phyloP scores from a whole-genome alignment of 2,797 vertebrate species.

The Leptatherina wallacei region DNA sequence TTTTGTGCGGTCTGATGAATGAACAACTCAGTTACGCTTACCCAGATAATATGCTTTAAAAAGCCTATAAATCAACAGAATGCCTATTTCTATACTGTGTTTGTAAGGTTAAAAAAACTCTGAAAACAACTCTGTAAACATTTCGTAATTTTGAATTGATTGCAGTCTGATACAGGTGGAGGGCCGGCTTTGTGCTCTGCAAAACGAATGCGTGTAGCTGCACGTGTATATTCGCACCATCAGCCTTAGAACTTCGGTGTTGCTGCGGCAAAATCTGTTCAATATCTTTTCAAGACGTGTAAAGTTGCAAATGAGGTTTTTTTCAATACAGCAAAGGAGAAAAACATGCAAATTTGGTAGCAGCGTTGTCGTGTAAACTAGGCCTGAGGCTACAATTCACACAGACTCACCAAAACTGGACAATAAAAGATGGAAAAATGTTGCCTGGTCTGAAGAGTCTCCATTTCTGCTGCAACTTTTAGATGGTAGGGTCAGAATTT shows the following conservation, averaged over 20 bases:
- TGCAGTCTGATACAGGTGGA: slow-evolving; percentile 4
- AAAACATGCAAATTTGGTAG: too few species aligned
- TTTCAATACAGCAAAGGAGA: too few species aligned
- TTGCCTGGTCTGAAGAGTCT: not conserved
- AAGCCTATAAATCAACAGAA: slow-evolving; percentile 23
- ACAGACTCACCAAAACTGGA: not conserved
- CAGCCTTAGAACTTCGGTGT: not conserved
- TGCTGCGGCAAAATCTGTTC: not conserved
- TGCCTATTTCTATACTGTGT: slow-evolving; percentile 3
- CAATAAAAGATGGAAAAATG: not conserved
- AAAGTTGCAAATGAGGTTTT: not conserved
- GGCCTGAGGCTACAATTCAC: not conserved
- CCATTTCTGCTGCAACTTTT: not conserved
- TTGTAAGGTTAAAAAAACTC: slow-evolving; percentile 19
- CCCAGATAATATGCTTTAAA: slow-evolving; percentile 29
- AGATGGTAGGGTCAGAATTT: too few species aligned
- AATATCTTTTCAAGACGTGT: not conserved
- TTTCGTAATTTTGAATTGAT: slow-evolving; percentile 18
- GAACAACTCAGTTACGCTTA: slow-evolving; percentile 10
- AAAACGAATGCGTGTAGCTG: not conserved
- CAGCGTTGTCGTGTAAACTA: too few species aligned
- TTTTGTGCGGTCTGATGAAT: slow-evolving; percentile 35
- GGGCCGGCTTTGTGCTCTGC: not conserved
- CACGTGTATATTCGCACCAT: not conserved
- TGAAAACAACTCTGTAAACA: slow-evolving; percentile 24